Base-by-base conservation (phyloP, 2,113 vertebrate genomes). In the Rhinogobius similis region DNA sequence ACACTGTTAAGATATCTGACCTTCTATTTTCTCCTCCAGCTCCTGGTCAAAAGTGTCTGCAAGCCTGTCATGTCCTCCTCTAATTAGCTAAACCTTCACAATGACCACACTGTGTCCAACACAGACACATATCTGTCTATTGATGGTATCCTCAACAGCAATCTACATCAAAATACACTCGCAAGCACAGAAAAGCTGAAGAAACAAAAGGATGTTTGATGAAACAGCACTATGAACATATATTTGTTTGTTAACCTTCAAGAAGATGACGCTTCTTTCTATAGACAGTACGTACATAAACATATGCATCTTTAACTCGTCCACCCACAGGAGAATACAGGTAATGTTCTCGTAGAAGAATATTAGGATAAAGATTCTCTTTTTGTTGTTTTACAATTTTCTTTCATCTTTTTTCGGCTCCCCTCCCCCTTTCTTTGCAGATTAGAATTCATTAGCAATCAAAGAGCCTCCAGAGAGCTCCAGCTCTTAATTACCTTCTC, bases 371-470 rank as follows among this genome's bases (percentile, higher is more conserved):
- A n/a, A 82, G 43, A 72, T 74, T 71, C 73, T 78, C 74, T 86
- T 87, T 88, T 90, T 24, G 70, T 87, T 91, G 86, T 90, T 89
- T 90, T 78, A 83, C 85, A 70, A 62, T 63, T 89, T 92, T 91
- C 88, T 90, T 90, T 93, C 88, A 92, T 93, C 86, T 91, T 85
- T 87, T 79, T 81, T 79, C 75, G 78, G 68, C 73, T 84, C 82
- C 91, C 92, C 88, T 88, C 86, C 91, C 89, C 93, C 87, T 89
- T 92, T 92, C 88, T 92, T 92, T 93, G 91, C 92, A 93, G 92
- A 94, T 94, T 94, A 94, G 92, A 94, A 94, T 93, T 94, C 91
- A 93, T 93, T 93, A 94, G 93, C 93, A 94, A 94, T 94, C 93
- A 94, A 94, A 94, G 92, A 92, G 92, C 91, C 93, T 93, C 92